A percentile compares a stretch with the other conserved stretches of the same genome.
Evolutionary conservation across 2,797 vertebrate genomes (phyloP).

Genomic region (Odontamblyopus rebecca): DNA sequence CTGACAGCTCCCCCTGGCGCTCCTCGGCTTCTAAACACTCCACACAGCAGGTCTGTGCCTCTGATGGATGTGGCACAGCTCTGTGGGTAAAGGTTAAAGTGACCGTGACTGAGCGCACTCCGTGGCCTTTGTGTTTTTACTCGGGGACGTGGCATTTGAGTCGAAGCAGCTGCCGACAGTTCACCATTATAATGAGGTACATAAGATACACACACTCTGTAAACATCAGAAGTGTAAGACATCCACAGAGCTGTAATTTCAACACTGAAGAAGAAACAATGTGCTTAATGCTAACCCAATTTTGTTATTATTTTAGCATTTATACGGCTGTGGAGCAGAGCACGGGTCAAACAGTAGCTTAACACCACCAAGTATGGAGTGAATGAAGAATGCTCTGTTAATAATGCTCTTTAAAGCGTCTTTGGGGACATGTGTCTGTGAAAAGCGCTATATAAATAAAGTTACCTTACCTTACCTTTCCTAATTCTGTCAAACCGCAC

Average conservation of each 20-base stretch:
- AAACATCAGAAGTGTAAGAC: background rate
- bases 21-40: slow-evolving; percentile 16
- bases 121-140: background rate
- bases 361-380: too few species aligned
- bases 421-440: too few species aligned
- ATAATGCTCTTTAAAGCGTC: too few species aligned
- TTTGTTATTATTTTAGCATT: too few species aligned
- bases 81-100: slow-evolving; percentile 18
- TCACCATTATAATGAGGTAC: background rate
- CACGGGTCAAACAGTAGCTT: too few species aligned
- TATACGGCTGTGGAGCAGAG: background rate
- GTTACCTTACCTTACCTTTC: too few species aligned
- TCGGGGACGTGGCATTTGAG: background rate
- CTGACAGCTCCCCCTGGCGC: slow-evolving; percentile 19
- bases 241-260: too few species aligned
- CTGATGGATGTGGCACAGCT: background rate
- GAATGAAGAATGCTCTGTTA: too few species aligned
- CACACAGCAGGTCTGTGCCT: slow-evolving; percentile 18
- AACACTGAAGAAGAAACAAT: too few species aligned
- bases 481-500: too few species aligned
- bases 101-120: slow-evolving; percentile 11
- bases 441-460: too few species aligned
- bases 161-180: background rate
- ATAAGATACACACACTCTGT: background rate
- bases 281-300: too few species aligned